Evolutionary conservation across 35 echinoderm and acorn worm species (phyloP), one percentile per base, ranked within the genome.

Genomic region (Anneissia japonica): DNA sequence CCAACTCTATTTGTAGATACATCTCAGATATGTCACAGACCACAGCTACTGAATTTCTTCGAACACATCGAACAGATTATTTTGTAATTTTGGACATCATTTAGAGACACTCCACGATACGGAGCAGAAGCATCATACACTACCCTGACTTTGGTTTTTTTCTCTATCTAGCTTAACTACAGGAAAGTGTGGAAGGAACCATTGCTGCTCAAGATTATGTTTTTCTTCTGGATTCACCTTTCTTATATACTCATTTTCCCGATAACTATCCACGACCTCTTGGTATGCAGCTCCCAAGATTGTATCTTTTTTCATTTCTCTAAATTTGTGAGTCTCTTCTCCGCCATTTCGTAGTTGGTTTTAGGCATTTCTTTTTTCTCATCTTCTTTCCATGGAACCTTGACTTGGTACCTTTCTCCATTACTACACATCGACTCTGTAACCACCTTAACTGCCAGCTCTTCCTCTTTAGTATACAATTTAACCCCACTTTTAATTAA

Each of bases 121-220:
- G 73, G 32, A 56, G 83, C 43, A 84, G 72, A 72, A 37, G 72
- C 84, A 45, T 86, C 84, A 39, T 31, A 77, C 4, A 76, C 84
- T 4, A 86, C 0, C 16, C 34, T 36, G 0, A 77, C 35, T 76
- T 86, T 86, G 0, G 84, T 77, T 13, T 80, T 84, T n/a, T 0
- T 73, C 38, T 36, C 39, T 72, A 37, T 90, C 88, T 39, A 84
- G 30, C 36, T 77, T 90, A 43, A 90, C 43, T 21, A 89, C 80
- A 1, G 79, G 87, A 89, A 89, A 89, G 37, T 89, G 78, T 74
- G 87, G 87, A 13, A 89, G 26, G 33, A 83, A 84, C 88, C 77
- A 88, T 64, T 64, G 51, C 1, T 64, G 19, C 2, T 9, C 35
- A 28, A 46, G 74, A n/a, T n/a, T n/a, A 19, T 36, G 14, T 36